Conservation (phyloP, 2,113 vertebrate genomes). For the Petaurus breviceps region DNA sequence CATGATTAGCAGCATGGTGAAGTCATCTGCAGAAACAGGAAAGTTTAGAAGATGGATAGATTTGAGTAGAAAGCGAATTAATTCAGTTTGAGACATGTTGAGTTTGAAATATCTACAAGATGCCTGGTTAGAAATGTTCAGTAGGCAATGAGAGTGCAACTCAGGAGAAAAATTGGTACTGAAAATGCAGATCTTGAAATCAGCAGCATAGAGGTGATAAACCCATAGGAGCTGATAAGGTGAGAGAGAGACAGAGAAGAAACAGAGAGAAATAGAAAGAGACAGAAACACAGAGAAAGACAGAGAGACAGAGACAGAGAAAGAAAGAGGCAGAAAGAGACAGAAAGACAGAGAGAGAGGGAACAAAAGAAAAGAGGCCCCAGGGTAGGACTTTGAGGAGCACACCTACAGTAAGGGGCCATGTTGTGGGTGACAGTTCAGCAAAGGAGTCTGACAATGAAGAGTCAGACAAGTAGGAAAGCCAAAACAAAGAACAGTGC, state of each 20-base stretch:
- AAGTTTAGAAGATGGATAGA: not conserved
- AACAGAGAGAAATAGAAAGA: not conserved
- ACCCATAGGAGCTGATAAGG: not conserved
- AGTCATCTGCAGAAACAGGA: not conserved
- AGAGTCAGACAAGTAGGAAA: not conserved
- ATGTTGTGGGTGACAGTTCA: not conserved
- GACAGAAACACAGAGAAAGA: no score
- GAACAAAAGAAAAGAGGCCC: not conserved
- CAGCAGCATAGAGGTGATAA: not conserved
- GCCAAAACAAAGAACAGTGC: not conserved
- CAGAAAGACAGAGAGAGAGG: no score
- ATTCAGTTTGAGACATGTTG: not conserved
- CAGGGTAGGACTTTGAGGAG: not conserved
- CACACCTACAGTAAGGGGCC: not conserved
- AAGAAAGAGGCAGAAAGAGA: not conserved
- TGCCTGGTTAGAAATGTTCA: not conserved
- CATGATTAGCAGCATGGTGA: not conserved
- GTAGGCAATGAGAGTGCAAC: not conserved
- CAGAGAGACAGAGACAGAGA: not conserved
- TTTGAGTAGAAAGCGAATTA: not conserved
- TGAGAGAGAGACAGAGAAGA: not conserved
- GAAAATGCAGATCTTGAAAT: not conserved
- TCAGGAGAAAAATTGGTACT: not conserved
- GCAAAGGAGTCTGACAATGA: not conserved
- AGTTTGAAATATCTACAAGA: not conserved